Conservation (phyloP, 37 sponge, comb jelly and placozoan genomes). For the Crambe crambe region DNA sequence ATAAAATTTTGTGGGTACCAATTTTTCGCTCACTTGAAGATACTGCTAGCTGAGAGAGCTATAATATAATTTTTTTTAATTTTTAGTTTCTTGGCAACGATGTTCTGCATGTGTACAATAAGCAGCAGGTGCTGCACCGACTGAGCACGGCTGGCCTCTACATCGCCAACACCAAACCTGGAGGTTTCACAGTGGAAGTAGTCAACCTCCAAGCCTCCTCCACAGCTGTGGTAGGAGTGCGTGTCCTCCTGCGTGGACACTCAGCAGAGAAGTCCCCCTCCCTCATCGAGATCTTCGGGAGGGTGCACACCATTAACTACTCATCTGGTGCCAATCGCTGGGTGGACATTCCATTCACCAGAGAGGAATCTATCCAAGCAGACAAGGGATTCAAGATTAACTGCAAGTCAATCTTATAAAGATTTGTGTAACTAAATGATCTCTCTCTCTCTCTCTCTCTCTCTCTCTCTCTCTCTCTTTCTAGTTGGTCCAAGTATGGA, state of each 20-base stretch:
- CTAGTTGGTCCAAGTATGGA: constrained; percentile 88
- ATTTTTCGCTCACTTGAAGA: too few species aligned
- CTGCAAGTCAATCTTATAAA: constrained; percentile 46
- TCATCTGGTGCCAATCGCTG: constrained; percentile 60
- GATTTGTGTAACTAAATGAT: too few species aligned
- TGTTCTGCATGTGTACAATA: constrained; percentile 87
- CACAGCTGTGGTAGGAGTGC: constrained; percentile 73
- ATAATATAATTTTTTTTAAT: too few species aligned
- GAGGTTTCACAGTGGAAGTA: constrained; percentile 83
- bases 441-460: too few species aligned
- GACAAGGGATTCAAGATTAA: constrained; percentile 74
- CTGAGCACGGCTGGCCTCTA: constrained; percentile 67
- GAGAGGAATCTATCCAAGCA: constrained; percentile 79
- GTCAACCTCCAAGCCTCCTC: constrained; percentile 41
- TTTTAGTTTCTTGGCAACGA: constrained; percentile 82
- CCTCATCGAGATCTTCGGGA: constrained; percentile 78
- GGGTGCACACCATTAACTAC: constrained; percentile 18
- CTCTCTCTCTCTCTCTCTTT: neutral
- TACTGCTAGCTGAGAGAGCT: too few species aligned
- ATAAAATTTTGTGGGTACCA: too few species aligned
- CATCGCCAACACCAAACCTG: constrained; percentile 74
- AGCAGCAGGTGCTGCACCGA: constrained; percentile 69
- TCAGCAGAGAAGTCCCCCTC: constrained; percentile 75
- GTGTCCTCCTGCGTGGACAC: constrained; percentile 66
- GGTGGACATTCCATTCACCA: constrained; percentile 86